Base-by-base conservation (phyloP, 2,113 vertebrate genomes). In the Paratilapia polleni region DNA sequence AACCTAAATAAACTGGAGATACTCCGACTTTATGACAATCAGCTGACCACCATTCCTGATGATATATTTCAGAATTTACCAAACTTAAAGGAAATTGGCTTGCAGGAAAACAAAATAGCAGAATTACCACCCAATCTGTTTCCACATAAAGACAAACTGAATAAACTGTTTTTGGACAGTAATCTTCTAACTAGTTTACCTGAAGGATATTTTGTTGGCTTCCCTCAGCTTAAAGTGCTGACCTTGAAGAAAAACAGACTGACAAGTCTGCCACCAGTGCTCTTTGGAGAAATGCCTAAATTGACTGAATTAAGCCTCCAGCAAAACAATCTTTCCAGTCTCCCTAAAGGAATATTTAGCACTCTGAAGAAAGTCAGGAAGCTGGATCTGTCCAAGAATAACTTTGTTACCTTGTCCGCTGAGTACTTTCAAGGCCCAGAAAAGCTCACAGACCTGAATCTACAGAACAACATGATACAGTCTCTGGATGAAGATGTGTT, bases 1-100 rank as follows among this genome's bases (percentile, higher is more conserved):
- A 94, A 96, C 13, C 93, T 97, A 3, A 81, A 41, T 2, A 92
- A 56, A 34, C 89, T 97, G 57, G 86, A 85, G 41, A 47, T 4
- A 4, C 87, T 97, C 1, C 90, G 94, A 3, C 89, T 97, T 34
- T 95, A 96, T 41, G 96, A 96, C 8, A 97, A 96, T 54, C 90
- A 96, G 78, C 24, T 97, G 15, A 92, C 84, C 15, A 68, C 82
- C 9, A 75, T 97, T 26, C 93, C 96, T 1, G 93, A 96, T 47
- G 93, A 95, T 9, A 91, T 96, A 60, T 94, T 97, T 41, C 87
- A 92, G 38, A 88, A 83, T 31, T 92, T 96, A 28, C 22, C 54
- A 2, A 66, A 89, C 49, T 84, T 97, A 56, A 89, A 19, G 47
- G 96, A 97, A 88, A 92, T 97, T 64, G 84, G 5, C n/a, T 81